phyloP scores from a whole-genome alignment of 2,113 vertebrate species.

The Sardina pilchardus region DNA sequence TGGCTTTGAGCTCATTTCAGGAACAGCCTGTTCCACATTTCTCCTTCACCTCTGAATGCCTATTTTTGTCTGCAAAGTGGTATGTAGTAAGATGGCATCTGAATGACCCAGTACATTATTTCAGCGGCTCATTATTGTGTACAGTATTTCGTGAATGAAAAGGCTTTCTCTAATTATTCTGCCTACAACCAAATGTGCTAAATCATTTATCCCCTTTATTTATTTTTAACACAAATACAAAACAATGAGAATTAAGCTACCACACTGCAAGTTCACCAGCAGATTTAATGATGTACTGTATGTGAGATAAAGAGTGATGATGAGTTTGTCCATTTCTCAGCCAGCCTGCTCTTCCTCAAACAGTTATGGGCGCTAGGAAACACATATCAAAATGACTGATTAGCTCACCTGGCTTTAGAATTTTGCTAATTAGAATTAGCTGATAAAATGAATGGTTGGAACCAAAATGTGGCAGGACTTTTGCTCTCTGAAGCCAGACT shows the following conservation, averaged over 20 bases:
- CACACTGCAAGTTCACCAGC: conserved; percentile 17
- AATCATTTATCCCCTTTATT: not conserved
- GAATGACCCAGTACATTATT: no score
- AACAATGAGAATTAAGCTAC: not conserved
- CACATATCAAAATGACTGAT: not conserved
- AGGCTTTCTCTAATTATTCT: not conserved
- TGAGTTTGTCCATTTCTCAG: conserved; percentile 34
- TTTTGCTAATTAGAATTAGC: no score
- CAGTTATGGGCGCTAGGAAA: not conserved
- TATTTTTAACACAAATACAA: conserved; percentile 2
- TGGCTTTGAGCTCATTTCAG: not conserved
- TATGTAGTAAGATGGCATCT: no score
- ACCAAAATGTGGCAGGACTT: no score
- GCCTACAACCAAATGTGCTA: not conserved
- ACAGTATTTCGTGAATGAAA: no score
- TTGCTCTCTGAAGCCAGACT: no score
- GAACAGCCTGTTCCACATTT: not conserved
- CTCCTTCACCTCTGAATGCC: not conserved
- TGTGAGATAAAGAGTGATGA: conserved; percentile 42
- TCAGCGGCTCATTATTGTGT: not conserved
- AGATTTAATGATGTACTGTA: conserved; percentile 32
- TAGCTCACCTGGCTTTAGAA: no score
- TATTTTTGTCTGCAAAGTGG: not conserved
- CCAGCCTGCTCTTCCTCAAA: conserved; percentile 6
- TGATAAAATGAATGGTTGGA: no score